Percentiles rank a stretch among this genome's conserved stretches.
Evolutionary conservation across 2,113 vertebrate species (phyloP).

Genomic region (Cyanoramphus novaezelandiae): DNA sequence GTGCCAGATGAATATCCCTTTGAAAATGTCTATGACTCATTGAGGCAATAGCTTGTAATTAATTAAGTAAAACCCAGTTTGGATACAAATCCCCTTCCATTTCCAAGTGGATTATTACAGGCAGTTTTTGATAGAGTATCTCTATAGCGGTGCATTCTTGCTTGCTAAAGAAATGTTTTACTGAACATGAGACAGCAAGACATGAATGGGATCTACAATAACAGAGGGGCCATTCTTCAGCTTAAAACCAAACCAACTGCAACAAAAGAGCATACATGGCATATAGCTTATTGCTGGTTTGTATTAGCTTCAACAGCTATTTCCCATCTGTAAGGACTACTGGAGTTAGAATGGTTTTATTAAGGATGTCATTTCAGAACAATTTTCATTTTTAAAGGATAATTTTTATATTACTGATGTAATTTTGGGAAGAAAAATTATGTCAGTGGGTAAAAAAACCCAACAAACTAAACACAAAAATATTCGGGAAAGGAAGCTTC

Average conservation of each 20-base stretch:
- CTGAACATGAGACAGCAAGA: not conserved
- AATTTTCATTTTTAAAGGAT: not conserved
- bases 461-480: not conserved
- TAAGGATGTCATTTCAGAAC: not conserved
- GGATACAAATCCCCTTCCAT: not conserved
- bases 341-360: not conserved
- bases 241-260: not conserved
- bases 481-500: not conserved
- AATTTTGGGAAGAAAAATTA: not conserved
- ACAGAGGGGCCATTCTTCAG: not conserved
- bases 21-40: slow-evolving; percentile 6
- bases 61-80: not conserved
- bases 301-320: not conserved
- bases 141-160: not conserved
- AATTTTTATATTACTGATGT: not conserved
- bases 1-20: not conserved
- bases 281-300: not conserved
- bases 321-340: not conserved
- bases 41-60: slow-evolving; percentile 11
- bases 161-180: not conserved
- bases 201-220: not conserved
- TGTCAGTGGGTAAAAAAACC: not conserved
- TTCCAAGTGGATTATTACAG: not conserved
- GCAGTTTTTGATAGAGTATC: not conserved
- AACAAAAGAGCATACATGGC: not conserved